A percentile compares a stretch with the other conserved stretches of the same genome.
phyloP scores from a whole-genome alignment of 2,113 vertebrate genomes.

The Dryoscopus gambensis region DNA sequence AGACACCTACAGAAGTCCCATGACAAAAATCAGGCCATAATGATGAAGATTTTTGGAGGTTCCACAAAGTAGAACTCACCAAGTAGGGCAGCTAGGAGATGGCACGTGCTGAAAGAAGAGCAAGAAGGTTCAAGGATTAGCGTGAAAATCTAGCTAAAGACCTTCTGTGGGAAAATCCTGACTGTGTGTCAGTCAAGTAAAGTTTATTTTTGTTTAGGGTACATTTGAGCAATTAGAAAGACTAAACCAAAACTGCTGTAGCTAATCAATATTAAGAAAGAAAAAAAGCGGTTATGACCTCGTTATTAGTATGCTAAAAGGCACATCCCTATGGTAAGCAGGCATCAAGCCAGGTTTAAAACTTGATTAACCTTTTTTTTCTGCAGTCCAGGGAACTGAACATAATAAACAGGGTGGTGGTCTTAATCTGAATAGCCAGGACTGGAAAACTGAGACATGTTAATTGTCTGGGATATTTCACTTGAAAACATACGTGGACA shows the following conservation, averaged over 20 bases:
- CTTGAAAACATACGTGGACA: fast-evolving
- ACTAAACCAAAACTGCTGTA: not conserved
- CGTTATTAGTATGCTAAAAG: not conserved
- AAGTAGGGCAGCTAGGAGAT: not conserved
- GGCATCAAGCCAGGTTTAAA: not conserved
- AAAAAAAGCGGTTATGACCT: not conserved
- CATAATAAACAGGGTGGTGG: not conserved
- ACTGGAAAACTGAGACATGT: not conserved
- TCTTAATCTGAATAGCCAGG: not conserved
- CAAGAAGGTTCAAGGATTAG: not conserved
- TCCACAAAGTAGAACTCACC: not conserved
- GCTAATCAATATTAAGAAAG: not conserved
- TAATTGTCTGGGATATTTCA: not conserved
- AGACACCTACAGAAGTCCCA: not conserved
- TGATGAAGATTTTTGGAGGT: not conserved
- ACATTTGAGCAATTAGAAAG: not conserved
- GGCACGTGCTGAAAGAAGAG: not conserved
- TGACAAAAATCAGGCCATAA: not conserved
- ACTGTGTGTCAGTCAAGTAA: not conserved
- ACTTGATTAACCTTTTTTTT: not conserved
- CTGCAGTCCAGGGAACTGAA: not conserved
- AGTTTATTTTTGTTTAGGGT: not conserved
- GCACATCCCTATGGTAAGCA: not conserved
- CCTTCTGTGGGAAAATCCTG: not conserved
- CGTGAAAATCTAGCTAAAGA: not conserved